Evolutionary conservation across 2,797 vertebrate species (phyloP), one percentile per base, ranked within the genome.

Genomic region (Silurus aristotelis): DNA sequence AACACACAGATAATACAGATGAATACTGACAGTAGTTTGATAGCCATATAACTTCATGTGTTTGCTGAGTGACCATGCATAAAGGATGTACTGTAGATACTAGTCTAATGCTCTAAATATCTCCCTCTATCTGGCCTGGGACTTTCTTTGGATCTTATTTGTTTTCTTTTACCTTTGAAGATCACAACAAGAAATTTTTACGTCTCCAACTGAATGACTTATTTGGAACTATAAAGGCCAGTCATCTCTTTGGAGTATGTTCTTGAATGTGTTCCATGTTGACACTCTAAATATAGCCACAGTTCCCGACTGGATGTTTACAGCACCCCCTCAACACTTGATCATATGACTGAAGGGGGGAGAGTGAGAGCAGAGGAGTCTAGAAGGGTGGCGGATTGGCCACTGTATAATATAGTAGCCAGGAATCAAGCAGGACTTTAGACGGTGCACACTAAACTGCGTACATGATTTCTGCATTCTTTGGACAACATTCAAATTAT

Each of bases 201-300:
- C 84, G 52, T 71, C 52, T 73, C 38, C 79, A 46, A 76, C 19
- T 64, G 67, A 73, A 81, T 52, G 63, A 79, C 55, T 72, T 48
- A 75, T 86, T 83, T 64, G 76, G 70, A 87, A 68, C 27, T 76
- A 68, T 75, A 77, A 87, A 87, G 73, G 87, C 83, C 83, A 84
- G 81, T 38, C 48, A 82, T 85, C 88, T 84, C 86, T 76, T 85
- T 86, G 80, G 86, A 88, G 86, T 75, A 84, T 86, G 86, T 84
- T 87, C 75, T 84, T 87, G 88, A 90, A 90, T 90, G 84, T 89
- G 81, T 87, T 89, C 88, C 89, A 89, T 90, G 90, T 89, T 90
- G 87, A 90, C 88, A 88, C 88, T 89, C 86, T 91, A 90, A 90
- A 88, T 88, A 90, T 90, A 91, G 83, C 38, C 22, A 22, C 75